Percentiles rank a stretch among this genome's conserved stretches.
Evolutionary conservation across 2,113 vertebrate genomes (phyloP).

Genomic region (Laticauda colubrina): DNA sequence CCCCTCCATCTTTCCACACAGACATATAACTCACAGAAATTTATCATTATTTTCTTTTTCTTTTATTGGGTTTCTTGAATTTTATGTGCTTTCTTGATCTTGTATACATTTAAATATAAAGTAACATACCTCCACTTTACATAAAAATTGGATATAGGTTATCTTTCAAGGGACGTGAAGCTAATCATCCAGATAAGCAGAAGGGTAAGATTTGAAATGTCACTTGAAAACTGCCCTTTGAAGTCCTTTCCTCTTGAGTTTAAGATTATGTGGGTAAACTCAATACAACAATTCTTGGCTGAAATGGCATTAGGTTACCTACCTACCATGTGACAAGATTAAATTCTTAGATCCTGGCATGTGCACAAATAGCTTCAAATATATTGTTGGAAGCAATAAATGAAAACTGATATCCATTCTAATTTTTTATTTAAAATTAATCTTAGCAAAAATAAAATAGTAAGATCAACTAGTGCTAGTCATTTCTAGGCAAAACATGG

Average conservation of each 20-base stretch:
- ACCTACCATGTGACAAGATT: background rate
- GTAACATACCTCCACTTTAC: background rate
- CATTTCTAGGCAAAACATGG: background rate
- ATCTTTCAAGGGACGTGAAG: background rate
- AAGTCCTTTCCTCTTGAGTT: background rate
- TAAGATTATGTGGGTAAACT: background rate
- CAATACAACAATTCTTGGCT: background rate
- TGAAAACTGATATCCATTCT: background rate
- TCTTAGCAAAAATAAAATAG: background rate
- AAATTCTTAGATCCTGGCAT: background rate
- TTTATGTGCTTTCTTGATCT: background rate
- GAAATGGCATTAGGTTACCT: background rate
- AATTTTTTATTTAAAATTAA: background rate
- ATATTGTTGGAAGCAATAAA: background rate
- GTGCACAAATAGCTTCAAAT: background rate
- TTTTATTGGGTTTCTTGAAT: background rate
- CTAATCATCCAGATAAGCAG: background rate
- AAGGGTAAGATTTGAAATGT: background rate
- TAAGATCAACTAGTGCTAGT: background rate
- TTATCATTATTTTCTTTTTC: background rate
- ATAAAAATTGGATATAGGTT: background rate
- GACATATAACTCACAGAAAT: background rate
- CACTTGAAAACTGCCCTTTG: background rate
- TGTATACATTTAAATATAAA: background rate
- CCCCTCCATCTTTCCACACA: background rate